phyloP scores from a whole-genome alignment of 1,140 invertebrate genomes.

The Thaumatotibia leucotreta region DNA sequence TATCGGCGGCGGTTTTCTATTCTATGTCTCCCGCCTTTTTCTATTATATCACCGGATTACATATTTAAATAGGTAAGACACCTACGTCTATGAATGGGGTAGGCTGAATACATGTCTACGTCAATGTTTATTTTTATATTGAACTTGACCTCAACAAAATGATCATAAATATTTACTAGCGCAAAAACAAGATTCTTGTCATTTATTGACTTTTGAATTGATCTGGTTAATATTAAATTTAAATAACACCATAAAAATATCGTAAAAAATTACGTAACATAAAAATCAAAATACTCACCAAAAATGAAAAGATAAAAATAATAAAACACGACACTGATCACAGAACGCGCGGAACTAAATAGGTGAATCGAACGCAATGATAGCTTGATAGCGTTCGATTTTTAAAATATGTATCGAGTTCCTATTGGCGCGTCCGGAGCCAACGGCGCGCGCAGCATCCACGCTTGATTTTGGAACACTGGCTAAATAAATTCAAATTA shows the following conservation, averaged over 20 bases:
- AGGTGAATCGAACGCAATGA: conserved; percentile 23
- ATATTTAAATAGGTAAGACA: too few relatives aligned
- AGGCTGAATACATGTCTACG: neutral
- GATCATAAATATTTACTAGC: neutral
- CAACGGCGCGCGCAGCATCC: conserved; percentile 37
- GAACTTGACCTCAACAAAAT: neutral
- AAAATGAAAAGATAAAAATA: neutral
- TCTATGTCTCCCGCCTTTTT: too few relatives aligned
- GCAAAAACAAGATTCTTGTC: neutral
- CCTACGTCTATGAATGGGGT: too few relatives aligned
- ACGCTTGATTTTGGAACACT: conserved; percentile 53
- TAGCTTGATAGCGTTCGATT: conserved; percentile 32
- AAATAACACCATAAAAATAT: neutral
- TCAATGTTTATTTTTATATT: neutral
- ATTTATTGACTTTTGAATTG: neutral
- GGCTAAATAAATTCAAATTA: conserved; percentile 45
- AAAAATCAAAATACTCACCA: neutral
- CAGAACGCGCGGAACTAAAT: conserved; percentile 25
- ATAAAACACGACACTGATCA: conserved; percentile 26
- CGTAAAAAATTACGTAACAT: neutral
- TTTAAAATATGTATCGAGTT: conserved; percentile 57
- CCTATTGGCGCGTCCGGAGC: conserved; percentile 30
- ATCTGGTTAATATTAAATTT: neutral
- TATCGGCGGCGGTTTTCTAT: too few relatives aligned
- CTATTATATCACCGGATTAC: too few relatives aligned